These are phyloP conservation scores for Halcyon senegalensis DNA, from an alignment of 2,113 vertebrate species.

Conservation along the genomic window DNA sequence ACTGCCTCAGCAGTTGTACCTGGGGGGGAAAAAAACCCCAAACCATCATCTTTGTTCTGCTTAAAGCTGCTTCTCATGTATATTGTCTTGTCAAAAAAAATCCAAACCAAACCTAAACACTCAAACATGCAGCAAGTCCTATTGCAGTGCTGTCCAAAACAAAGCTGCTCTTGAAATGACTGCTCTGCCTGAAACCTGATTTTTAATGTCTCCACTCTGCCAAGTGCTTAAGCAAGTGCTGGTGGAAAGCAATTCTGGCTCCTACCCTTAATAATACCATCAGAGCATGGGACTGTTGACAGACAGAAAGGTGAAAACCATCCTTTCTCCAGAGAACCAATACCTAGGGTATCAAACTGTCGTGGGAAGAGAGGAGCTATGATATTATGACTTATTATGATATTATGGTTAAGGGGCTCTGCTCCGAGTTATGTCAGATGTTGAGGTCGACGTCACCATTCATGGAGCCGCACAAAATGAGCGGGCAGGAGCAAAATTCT, in stretches of 20 bases:
- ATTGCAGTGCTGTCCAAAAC: neutral
- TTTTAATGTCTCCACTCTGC: neutral
- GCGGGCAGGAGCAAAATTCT: neutral
- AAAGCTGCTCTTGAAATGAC: neutral
- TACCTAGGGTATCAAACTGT: neutral
- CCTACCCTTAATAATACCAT: neutral
- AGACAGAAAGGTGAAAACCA: neutral
- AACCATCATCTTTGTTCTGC: neutral
- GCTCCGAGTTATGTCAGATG: neutral
- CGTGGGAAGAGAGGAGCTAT: neutral
- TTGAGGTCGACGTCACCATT: neutral
- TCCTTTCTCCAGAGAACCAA: neutral
- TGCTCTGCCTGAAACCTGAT: neutral
- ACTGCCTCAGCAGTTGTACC: neutral
- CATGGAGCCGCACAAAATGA: neutral
- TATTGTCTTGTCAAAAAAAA: neutral
- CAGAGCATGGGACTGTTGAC: neutral
- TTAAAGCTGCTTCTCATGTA: neutral
- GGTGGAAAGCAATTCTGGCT: neutral
- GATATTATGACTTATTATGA: neutral
- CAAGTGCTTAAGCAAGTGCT: neutral
- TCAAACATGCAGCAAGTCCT: neutral
- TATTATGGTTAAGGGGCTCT: neutral
- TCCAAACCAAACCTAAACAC: too few relatives aligned
- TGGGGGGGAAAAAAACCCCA: neutral